These are phyloP conservation scores for Coturnix japonica DNA, from an alignment of 2,113 vertebrate species.

Conservation along the genomic window DNA sequence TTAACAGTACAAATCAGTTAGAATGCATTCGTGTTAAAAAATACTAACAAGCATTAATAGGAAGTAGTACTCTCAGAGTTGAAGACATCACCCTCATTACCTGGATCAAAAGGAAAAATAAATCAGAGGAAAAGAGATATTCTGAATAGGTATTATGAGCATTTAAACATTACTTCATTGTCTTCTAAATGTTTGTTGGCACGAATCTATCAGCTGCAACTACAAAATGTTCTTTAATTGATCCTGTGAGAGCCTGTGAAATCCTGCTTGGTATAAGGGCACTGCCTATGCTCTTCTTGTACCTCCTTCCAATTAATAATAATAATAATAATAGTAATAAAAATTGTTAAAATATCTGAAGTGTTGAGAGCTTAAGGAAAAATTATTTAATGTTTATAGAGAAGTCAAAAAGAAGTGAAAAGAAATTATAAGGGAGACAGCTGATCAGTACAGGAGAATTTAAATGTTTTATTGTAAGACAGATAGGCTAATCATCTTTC, in stretches of 20 bases:
- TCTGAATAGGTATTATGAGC: background rate
- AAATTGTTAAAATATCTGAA: background rate
- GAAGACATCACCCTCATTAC: background rate
- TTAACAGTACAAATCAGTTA: conserved; percentile 49
- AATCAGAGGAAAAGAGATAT: background rate
- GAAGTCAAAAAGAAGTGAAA: background rate
- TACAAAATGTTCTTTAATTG: background rate
- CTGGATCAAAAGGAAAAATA: background rate
- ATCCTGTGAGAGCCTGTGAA: background rate
- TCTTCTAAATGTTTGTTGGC: background rate
- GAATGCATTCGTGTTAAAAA: conserved; percentile 35
- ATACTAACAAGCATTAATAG: background rate
- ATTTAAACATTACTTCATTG: background rate
- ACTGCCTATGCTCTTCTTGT: background rate
- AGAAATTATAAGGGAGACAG: background rate
- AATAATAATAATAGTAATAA: background rate
- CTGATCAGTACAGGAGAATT: background rate
- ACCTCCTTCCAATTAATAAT: background rate
- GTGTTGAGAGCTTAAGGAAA: background rate
- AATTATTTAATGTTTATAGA: background rate
- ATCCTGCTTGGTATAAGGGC: background rate
- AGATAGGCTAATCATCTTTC: background rate
- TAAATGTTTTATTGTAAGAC: background rate
- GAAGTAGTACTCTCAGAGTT: background rate
- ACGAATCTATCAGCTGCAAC: background rate